Conservation (phyloP, 2,888 invertebrate species). For the Drosophila borealis region DNA sequence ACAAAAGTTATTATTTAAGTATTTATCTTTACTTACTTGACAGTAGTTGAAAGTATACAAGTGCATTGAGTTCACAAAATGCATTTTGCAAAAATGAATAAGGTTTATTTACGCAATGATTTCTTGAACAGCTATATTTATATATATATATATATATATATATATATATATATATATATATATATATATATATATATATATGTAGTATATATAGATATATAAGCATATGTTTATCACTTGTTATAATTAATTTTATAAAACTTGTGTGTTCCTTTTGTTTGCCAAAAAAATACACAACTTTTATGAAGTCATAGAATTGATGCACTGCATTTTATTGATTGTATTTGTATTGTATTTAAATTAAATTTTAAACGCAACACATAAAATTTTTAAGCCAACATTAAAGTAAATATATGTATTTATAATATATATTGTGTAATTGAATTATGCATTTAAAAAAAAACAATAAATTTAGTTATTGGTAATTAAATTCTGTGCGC, state of each 20-base stretch:
- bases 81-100: slow-evolving; percentile 61
- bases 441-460: slow-evolving; percentile 69
- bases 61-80: slow-evolving; percentile 24
- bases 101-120: slow-evolving; percentile 59
- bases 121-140: slow-evolving; percentile 41
- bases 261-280: slow-evolving; percentile 10
- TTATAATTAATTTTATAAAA: slow-evolving; percentile 42
- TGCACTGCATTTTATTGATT: slow-evolving; percentile 62
- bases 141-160: slow-evolving; percentile 27
- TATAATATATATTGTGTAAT: slow-evolving; percentile 55
- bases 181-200: slow-evolving; percentile 31
- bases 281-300: slow-evolving; percentile 45
- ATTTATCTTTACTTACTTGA: slow-evolving; percentile 13
- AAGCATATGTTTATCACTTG: slow-evolving; percentile 62
- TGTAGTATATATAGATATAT: slow-evolving; percentile 23
- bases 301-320: slow-evolving; percentile 65
- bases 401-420: slow-evolving; percentile 61
- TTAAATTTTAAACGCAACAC: slow-evolving; percentile 76
- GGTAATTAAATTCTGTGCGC: slow-evolving; percentile 59
- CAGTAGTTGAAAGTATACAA: neutral
- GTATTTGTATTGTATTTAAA: slow-evolving; percentile 69
- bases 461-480: slow-evolving; percentile 76
- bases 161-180: slow-evolving; percentile 32
- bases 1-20: neutral
- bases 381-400: slow-evolving; percentile 70